Evolutionary conservation across 1,140 invertebrate genomes (phyloP).

Genomic region (Prorops nasuta): DNA sequence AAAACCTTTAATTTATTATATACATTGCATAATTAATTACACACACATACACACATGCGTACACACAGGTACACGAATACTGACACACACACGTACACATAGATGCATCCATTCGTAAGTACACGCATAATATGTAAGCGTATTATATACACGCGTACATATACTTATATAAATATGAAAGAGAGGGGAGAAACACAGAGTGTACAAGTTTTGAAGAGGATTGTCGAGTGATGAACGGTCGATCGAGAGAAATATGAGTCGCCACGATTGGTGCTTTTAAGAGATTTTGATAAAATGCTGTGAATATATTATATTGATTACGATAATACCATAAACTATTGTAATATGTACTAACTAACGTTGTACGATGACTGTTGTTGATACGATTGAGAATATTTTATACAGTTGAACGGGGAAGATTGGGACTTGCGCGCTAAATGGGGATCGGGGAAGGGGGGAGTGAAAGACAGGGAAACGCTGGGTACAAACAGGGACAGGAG

Average conservation of each 20-base stretch:
- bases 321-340: slow-evolving; percentile 47
- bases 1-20: slow-evolving; percentile 49
- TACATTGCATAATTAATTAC: slow-evolving; percentile 13
- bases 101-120: slow-evolving; percentile 29
- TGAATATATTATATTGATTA: slow-evolving; percentile 57
- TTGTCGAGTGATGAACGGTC: not conserved
- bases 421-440: slow-evolving; percentile 6
- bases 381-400: slow-evolving; percentile 58
- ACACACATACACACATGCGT: slow-evolving; percentile 14
- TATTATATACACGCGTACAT: slow-evolving; percentile 15
- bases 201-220: not conserved
- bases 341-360: slow-evolving; percentile 51
- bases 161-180: not conserved
- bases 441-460: slow-evolving; percentile 20
- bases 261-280: slow-evolving; percentile 55
- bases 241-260: slow-evolving; percentile 28
- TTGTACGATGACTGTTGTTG: slow-evolving; percentile 55
- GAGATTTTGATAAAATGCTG: slow-evolving; percentile 58
- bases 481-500: too few species aligned
- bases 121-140: slow-evolving; percentile 20
- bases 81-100: slow-evolving; percentile 19
- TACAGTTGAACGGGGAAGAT: slow-evolving; percentile 42
- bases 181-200: not conserved
- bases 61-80: not conserved
- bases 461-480: too few species aligned